Evolutionary conservation across 2,797 vertebrate species (phyloP).

Genomic region (Astyanax mexicanus): DNA sequence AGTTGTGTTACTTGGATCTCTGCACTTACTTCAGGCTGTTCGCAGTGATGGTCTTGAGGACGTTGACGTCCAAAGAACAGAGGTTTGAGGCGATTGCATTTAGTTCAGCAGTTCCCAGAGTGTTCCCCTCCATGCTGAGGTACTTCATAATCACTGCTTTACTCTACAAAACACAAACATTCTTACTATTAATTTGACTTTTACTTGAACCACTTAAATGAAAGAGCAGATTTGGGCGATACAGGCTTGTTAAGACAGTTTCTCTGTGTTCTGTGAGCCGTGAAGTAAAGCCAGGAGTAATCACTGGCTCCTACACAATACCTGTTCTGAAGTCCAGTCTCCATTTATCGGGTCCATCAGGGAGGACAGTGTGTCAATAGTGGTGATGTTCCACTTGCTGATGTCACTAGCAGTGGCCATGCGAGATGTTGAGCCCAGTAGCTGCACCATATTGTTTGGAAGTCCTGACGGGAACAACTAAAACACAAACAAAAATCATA

Average conservation of each 20-base stretch:
- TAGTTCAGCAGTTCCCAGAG: slow-evolving; percentile 63
- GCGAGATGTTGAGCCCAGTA: slow-evolving; percentile 65
- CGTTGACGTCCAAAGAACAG: slow-evolving; percentile 64
- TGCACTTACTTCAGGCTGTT: slow-evolving; percentile 54
- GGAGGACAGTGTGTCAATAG: slow-evolving; percentile 61
- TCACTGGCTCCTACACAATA: too few relatives aligned
- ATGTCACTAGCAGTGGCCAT: slow-evolving; percentile 66
- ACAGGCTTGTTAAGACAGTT: too few relatives aligned
- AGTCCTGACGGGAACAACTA: slow-evolving; percentile 66
- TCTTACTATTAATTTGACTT: too few relatives aligned
- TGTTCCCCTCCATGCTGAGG: slow-evolving; percentile 58
- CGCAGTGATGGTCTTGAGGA: slow-evolving; percentile 64
- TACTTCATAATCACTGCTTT: slow-evolving; percentile 69
- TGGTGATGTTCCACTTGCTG: slow-evolving; percentile 68
- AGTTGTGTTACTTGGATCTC: too few relatives aligned
- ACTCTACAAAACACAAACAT: slow-evolving; percentile 61
- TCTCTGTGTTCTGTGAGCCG: too few relatives aligned
- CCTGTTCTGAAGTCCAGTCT: slow-evolving; percentile 18
- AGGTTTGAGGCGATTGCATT: slow-evolving; percentile 63
- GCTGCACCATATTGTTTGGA: slow-evolving; percentile 56
- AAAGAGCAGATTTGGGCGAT: too few relatives aligned
- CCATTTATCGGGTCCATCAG: slow-evolving; percentile 21
- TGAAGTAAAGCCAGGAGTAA: too few relatives aligned
- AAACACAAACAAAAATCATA: too few relatives aligned
- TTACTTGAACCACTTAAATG: too few relatives aligned